phyloP scores from a whole-genome alignment of 2,797 vertebrate species.

The Carduelis carduelis region DNA sequence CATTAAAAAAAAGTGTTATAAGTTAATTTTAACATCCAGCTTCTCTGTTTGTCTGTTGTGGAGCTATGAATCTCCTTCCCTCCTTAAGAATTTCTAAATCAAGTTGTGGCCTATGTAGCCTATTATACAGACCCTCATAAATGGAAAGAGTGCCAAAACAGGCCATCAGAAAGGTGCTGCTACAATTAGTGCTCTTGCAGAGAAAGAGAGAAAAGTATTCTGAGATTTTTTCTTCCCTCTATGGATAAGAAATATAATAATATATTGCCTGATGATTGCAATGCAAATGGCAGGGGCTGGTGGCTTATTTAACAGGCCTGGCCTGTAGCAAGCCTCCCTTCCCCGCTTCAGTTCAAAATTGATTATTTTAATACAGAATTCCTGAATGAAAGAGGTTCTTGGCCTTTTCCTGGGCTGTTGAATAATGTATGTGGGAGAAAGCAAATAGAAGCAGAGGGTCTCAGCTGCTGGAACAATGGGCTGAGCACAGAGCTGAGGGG shows the following conservation, averaged over 20 bases:
- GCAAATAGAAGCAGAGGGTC: constrained; percentile 99
- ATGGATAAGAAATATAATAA: constrained; percentile 68
- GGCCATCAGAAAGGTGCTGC: background rate
- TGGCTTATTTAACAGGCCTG: constrained; percentile 77
- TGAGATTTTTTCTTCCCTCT: background rate
- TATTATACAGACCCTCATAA: background rate
- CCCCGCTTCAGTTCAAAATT: constrained; percentile 81
- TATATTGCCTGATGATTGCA: constrained; percentile 71
- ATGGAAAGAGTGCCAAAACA: background rate
- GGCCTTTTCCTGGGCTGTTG: constrained; percentile 98
- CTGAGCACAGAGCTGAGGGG: constrained; percentile 93
- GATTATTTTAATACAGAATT: constrained; percentile 88
- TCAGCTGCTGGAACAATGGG: constrained; percentile 94
- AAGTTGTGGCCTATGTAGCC: background rate
- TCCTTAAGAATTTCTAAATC: background rate
- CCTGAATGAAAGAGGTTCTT: constrained; percentile 95
- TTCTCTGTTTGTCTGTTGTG: background rate
- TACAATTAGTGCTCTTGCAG: background rate
- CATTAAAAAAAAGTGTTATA: background rate
- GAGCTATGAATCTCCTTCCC: background rate
- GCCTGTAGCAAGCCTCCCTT: constrained; percentile 76
- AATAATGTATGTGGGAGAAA: constrained; percentile 99
- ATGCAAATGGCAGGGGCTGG: constrained; percentile 77
- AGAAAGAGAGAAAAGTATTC: background rate
- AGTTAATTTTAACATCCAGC: background rate